These are phyloP conservation scores for Andrena marginata DNA, from an alignment of 2,888 invertebrate species.

Conservation along the genomic window DNA sequence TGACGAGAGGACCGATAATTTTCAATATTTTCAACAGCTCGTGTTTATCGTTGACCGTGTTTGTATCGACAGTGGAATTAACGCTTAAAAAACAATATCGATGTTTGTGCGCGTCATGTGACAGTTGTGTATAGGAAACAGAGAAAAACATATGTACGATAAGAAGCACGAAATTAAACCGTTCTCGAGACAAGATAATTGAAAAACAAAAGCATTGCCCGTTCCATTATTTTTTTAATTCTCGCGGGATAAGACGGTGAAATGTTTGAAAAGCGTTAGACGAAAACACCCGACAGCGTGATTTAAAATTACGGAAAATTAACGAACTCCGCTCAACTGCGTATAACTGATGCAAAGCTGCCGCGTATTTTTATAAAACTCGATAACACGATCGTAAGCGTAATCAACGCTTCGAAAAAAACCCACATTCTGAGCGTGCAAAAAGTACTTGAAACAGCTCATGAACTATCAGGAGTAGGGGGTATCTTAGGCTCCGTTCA, in stretches of 20 bases:
- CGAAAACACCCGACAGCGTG: too few relatives aligned
- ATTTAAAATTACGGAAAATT: background rate
- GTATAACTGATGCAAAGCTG: background rate
- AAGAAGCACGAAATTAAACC: background rate
- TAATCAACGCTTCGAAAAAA: background rate
- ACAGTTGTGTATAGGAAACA: background rate
- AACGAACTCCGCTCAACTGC: background rate
- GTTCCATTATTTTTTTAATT: constrained; percentile 1
- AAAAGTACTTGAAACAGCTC: constrained; percentile 44
- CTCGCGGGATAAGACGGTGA: background rate
- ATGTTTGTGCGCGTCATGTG: background rate
- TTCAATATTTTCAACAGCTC: background rate
- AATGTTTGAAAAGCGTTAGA: background rate
- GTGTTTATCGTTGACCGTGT: background rate
- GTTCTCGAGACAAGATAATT: constrained; percentile 11
- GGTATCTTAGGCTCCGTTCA: constrained; percentile 70
- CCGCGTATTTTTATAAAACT: background rate
- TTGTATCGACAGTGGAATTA: background rate
- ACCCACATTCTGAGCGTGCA: constrained; percentile 2
- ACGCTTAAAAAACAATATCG: background rate
- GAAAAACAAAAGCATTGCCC: background rate
- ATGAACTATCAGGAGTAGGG: constrained; percentile 69
- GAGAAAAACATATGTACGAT: background rate
- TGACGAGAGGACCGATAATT: background rate
- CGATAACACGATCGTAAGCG: background rate